Conservation (phyloP, 2,113 vertebrate species). For the Apteryx owenii region DNA sequence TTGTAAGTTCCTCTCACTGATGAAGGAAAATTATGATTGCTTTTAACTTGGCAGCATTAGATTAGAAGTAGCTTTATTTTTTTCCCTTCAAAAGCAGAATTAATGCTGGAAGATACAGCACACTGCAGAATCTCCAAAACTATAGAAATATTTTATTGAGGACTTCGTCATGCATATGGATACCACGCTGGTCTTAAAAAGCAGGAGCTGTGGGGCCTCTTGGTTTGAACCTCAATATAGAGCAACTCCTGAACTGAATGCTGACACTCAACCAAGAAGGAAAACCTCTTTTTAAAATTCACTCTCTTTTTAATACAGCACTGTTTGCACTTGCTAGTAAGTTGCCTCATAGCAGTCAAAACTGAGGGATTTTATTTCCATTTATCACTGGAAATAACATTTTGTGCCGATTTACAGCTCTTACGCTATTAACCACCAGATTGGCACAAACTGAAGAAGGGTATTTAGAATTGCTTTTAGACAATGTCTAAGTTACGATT, state of each 20-base stretch:
- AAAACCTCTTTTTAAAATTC: neutral
- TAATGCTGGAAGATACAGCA: neutral
- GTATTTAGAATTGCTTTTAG: neutral
- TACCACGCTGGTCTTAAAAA: neutral
- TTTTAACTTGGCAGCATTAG: neutral
- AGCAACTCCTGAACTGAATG: neutral
- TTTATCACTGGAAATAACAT: neutral
- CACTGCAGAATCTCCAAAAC: neutral
- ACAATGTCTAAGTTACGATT: rapidly evolving
- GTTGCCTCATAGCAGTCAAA: neutral
- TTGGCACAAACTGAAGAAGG: neutral
- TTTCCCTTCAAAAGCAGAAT: neutral
- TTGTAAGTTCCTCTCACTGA: neutral
- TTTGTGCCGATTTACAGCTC: neutral
- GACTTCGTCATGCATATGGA: neutral
- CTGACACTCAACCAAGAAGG: neutral
- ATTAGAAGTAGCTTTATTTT: neutral
- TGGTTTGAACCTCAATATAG: neutral
- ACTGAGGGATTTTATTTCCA: neutral
- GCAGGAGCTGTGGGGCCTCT: neutral
- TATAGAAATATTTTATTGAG: neutral
- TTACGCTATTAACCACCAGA: neutral
- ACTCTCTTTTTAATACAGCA: neutral
- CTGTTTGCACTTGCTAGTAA: rapidly evolving
- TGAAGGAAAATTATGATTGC: neutral